Evolutionary conservation across 2,113 vertebrate genomes (phyloP).

Genomic region (Anoura caudifer): DNA sequence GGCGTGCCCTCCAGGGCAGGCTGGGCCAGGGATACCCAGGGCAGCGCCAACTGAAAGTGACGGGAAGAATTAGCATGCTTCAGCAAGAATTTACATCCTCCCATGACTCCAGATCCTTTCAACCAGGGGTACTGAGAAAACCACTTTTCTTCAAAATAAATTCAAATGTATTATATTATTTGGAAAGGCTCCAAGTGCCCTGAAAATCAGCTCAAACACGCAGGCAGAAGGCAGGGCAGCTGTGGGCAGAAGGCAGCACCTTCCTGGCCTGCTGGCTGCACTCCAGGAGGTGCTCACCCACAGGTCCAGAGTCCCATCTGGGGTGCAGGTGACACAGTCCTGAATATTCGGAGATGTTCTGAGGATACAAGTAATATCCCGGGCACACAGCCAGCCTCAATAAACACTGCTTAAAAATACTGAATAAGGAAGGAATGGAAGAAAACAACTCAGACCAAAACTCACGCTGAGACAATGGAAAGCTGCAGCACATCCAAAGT

Average conservation of each 20-base stretch:
- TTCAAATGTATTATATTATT: background rate
- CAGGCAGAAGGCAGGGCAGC: background rate
- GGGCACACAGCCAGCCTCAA: background rate
- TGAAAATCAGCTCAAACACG: background rate
- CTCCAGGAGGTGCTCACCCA: background rate
- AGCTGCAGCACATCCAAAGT: background rate
- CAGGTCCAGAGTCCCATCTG: rapidly evolving
- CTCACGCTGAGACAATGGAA: background rate
- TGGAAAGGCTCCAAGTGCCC: background rate
- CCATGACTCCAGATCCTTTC: background rate
- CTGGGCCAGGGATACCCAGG: rapidly evolving
- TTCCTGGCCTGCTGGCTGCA: rapidly evolving
- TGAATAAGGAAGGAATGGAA: background rate
- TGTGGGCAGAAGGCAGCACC: background rate
- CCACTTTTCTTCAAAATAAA: background rate
- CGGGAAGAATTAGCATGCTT: background rate
- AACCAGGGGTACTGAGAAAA: rapidly evolving
- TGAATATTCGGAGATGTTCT: background rate
- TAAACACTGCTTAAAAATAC: rapidly evolving
- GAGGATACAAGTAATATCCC: background rate
- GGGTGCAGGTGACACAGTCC: rapidly evolving
- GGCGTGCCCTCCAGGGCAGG: rapidly evolving
- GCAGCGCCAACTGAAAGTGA: rapidly evolving
- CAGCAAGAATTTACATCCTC: background rate
- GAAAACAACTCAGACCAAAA: background rate